A percentile compares a stretch with the other conserved stretches of the same genome.
phyloP scores from a whole-genome alignment of 1,140 invertebrate species.

The Chrysopa pallens region DNA sequence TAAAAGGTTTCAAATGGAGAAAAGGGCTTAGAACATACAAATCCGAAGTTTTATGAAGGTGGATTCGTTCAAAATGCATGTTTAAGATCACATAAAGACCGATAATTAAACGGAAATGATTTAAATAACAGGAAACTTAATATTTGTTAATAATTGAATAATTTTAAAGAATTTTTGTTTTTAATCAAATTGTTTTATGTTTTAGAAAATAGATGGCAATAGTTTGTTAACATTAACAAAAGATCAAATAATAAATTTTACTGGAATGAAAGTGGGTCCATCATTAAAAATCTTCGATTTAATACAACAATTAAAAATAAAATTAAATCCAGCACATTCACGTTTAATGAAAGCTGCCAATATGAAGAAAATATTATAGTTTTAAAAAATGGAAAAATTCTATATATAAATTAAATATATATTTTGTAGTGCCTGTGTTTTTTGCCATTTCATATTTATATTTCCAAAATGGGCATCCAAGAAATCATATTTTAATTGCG shows the following conservation, averaged over 20 bases:
- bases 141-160: not conserved
- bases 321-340: conserved; percentile 57
- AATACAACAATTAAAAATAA: conserved; percentile 70
- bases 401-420: not conserved
- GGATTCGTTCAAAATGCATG: no score
- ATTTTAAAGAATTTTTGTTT: not conserved
- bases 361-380: conserved; percentile 26
- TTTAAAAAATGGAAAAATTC: conserved; percentile 7
- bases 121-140: not conserved
- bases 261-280: conserved; percentile 85
- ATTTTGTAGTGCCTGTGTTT: not conserved
- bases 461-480: no score
- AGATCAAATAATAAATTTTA: conserved; percentile 75
- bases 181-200: conserved; percentile 3
- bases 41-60: no score
- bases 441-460: no score
- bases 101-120: not conserved
- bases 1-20: no score
- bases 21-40: no score
- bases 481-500: no score
- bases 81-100: no score
- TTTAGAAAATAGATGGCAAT: conserved; percentile 60
- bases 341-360: conserved; percentile 26
- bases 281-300: conserved; percentile 85
- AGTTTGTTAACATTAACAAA: conserved; percentile 63